phyloP scores from a whole-genome alignment of 2,113 vertebrate species.

The Forbesichthys papilliferus region DNA sequence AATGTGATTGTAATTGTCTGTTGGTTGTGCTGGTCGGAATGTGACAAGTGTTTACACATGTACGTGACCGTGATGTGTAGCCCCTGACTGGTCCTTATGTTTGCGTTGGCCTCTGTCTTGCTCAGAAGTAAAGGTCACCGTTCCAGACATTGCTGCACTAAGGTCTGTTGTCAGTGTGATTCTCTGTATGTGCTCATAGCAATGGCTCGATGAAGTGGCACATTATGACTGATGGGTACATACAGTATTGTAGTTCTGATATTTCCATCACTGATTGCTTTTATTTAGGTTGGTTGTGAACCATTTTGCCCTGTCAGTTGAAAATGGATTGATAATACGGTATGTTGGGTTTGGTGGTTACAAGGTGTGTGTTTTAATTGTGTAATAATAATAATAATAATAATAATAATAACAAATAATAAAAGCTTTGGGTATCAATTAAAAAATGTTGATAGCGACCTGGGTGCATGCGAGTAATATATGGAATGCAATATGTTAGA shows the following conservation, averaged over 20 bases:
- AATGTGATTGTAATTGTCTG: constrained; percentile 40
- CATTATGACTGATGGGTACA: constrained; percentile 59
- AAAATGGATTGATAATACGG: constrained; percentile 38
- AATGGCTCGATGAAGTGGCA: constrained; percentile 50
- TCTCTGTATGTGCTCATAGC: constrained; percentile 57
- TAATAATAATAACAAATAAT: constrained; percentile 4
- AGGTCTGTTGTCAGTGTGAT: constrained; percentile 58
- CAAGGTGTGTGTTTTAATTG: constrained; percentile 31
- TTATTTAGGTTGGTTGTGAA: constrained; percentile 33
- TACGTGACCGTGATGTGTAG: constrained; percentile 55
- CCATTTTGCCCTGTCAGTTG: constrained; percentile 28
- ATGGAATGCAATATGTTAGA: constrained; percentile 31
- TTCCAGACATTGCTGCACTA: constrained; percentile 67
- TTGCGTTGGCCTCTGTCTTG: constrained; percentile 10
- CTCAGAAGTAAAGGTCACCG: constrained; percentile 70
- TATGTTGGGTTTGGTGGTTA: constrained; percentile 40
- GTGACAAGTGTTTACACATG: constrained; percentile 71
- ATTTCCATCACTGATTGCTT: constrained; percentile 44
- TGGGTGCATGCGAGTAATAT: constrained; percentile 8
- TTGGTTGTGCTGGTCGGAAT: constrained; percentile 38
- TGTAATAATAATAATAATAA: constrained; percentile 9
- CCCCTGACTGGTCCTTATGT: constrained; percentile 39
- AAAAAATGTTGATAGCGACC: background rate
- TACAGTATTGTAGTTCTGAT: constrained; percentile 41
- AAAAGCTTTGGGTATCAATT: constrained; percentile 12